phyloP scores from a whole-genome alignment of 2,797 vertebrate genomes.

The Microchirus variegatus region DNA sequence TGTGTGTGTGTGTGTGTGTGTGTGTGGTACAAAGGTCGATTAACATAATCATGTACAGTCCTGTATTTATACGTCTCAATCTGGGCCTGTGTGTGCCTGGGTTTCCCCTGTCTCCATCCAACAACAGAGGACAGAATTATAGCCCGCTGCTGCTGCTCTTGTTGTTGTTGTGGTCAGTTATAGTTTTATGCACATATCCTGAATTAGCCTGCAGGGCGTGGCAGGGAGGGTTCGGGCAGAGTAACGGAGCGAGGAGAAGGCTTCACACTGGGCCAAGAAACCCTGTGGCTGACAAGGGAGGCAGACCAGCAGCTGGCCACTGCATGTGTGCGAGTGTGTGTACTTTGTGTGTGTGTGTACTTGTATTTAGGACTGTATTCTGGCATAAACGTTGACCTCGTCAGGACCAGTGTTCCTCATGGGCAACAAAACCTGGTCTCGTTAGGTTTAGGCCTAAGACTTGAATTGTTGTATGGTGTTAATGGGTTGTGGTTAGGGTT shows the following conservation, averaged over 20 bases:
- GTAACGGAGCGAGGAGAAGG: conserved; percentile 30
- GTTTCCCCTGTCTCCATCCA: conserved; percentile 37
- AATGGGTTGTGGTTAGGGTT: too few relatives aligned
- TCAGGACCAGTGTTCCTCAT: too few relatives aligned
- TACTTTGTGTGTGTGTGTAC: too few relatives aligned
- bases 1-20: conserved; percentile 24
- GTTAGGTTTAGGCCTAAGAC: too few relatives aligned
- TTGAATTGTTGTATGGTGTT: too few relatives aligned
- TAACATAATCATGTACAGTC: conserved; percentile 13
- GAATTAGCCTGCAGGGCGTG: conserved; percentile 62
- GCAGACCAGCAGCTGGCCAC: conserved; percentile 21
- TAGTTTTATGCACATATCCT: conserved; percentile 67
- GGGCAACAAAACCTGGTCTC: too few relatives aligned
- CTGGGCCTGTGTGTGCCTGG: conserved; percentile 6
- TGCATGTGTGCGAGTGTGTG: not conserved
- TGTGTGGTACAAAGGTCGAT: conserved; percentile 29
- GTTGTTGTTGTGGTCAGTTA: conserved; percentile 61
- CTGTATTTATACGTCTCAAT: conserved; percentile 23
- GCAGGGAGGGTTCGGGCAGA: conserved; percentile 35
- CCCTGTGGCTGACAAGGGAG: conserved; percentile 17
- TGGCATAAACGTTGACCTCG: too few relatives aligned
- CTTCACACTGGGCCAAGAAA: conserved; percentile 28
- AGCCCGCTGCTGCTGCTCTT: conserved; percentile 17
- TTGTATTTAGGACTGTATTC: not conserved
- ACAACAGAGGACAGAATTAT: conserved; percentile 57